phyloP scores from a whole-genome alignment of 1,140 invertebrate species.

The Bombus soroeensis region DNA sequence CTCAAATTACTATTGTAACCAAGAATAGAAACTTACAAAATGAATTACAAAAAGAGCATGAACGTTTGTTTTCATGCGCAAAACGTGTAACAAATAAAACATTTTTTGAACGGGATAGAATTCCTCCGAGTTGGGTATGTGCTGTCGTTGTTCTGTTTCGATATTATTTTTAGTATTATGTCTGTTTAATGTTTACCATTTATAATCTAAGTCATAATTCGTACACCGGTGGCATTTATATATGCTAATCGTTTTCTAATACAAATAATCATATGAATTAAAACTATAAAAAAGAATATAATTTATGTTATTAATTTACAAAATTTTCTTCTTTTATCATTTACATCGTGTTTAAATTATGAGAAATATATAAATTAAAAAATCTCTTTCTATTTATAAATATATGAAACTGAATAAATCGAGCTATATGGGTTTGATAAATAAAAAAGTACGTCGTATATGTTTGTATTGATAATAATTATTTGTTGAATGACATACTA shows the following conservation, averaged over 20 bases:
- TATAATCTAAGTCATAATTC: not conserved
- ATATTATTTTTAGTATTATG: slow-evolving; percentile 74
- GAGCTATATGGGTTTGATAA: slow-evolving; percentile 42
- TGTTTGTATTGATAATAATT: slow-evolving; percentile 49
- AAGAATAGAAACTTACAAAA: slow-evolving; percentile 88
- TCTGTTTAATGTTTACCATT: not conserved
- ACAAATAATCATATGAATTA: slow-evolving; percentile 14
- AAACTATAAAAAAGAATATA: slow-evolving; percentile 8
- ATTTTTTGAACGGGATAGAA: slow-evolving; percentile 73
- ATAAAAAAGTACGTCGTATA: slow-evolving; percentile 37
- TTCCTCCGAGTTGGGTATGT: slow-evolving; percentile 77
- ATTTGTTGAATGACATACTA: slow-evolving; percentile 64
- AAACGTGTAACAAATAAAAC: slow-evolving; percentile 80
- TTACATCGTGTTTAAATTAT: slow-evolving; percentile 22
- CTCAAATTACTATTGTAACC: slow-evolving; percentile 94
- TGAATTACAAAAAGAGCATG: slow-evolving; percentile 86
- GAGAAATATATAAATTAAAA: slow-evolving; percentile 33
- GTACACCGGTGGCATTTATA: not conserved
- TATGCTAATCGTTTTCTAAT: slow-evolving; percentile 17
- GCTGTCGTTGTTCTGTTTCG: slow-evolving; percentile 76
- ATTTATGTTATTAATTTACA: not conserved
- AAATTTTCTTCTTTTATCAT: slow-evolving; percentile 15
- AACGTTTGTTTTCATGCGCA: slow-evolving; percentile 85
- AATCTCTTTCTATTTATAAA: slow-evolving; percentile 26
- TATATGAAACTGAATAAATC: not conserved